Conservation (phyloP, 53 echinoderm and acorn worm genomes). For the Echinometra lucunter region DNA sequence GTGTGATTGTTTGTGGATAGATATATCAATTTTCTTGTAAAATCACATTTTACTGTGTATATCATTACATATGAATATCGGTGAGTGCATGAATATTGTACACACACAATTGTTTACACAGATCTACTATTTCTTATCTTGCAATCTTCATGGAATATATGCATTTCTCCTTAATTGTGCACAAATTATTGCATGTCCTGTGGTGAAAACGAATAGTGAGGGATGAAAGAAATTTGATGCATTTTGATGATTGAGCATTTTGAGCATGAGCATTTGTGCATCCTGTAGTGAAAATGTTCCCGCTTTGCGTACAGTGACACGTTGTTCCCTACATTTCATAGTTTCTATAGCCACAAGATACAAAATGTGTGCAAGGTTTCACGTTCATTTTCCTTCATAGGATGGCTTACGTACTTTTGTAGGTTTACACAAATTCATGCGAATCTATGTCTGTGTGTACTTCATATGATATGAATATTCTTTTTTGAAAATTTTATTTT, state of each 20-base stretch:
- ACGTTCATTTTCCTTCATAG: not conserved
- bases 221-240: not conserved
- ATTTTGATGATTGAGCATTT: constrained; percentile 4
- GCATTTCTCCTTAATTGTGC: not conserved
- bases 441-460: not conserved
- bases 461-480: too few species aligned
- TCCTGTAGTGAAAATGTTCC: not conserved
- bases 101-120: not conserved
- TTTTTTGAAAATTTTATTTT: too few species aligned
- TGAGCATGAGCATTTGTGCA: constrained; percentile 41
- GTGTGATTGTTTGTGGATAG: not conserved
- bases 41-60: not conserved
- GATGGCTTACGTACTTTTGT: not conserved
- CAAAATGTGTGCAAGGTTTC: not conserved
- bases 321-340: constrained; percentile 16
- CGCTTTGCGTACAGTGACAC: not conserved
- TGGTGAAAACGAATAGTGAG: not conserved
- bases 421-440: not conserved
- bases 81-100: not conserved
- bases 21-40: not conserved
- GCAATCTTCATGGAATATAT: not conserved
- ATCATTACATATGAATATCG: not conserved
- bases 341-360: not conserved
- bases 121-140: not conserved
- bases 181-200: not conserved